A percentile compares a stretch with the other conserved stretches of the same genome.
Conservation (phyloP, 2,888 invertebrate genomes). For the Crocallis elinguaria region DNA sequence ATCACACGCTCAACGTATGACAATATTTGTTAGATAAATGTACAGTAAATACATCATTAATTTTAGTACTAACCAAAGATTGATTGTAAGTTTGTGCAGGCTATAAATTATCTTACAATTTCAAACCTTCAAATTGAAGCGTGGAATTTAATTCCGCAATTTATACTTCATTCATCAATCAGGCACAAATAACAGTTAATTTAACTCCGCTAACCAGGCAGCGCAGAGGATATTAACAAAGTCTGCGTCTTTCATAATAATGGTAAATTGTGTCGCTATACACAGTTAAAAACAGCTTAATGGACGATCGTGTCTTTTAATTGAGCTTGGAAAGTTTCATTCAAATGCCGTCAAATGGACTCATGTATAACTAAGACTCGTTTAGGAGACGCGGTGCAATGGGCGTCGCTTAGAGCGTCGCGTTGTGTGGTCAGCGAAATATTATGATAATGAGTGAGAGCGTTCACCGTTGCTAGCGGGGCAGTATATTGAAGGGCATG, state of each 20-base stretch:
- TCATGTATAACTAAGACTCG: conserved; percentile 13
- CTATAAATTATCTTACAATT: too few relatives aligned
- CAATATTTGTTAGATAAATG: too few relatives aligned
- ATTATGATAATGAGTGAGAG: too few relatives aligned
- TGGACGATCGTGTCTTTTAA: background rate
- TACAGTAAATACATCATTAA: too few relatives aligned
- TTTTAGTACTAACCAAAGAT: too few relatives aligned
- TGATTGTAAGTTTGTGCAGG: too few relatives aligned
- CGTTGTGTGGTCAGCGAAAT: too few relatives aligned
- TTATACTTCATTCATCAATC: background rate
- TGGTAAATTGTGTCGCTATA: background rate
- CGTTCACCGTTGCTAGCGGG: too few relatives aligned
- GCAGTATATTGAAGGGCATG: too few relatives aligned
- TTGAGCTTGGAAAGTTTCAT: conserved; percentile 20
- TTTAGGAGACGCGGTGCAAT: too few relatives aligned
- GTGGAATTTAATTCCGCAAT: background rate
- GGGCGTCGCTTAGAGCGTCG: too few relatives aligned
- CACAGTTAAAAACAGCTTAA: background rate
- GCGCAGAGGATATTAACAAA: background rate
- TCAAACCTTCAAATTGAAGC: background rate
- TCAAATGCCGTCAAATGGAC: conserved; percentile 25
- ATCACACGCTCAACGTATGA: too few relatives aligned
- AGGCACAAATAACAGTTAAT: background rate
- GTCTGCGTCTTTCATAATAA: background rate
- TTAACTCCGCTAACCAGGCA: background rate